A percentile compares a stretch with the other conserved stretches of the same genome.
These are phyloP conservation scores for Pristiophorus japonicus DNA, from an alignment of 2,113 vertebrate genomes.

Conservation along the genomic window DNA sequence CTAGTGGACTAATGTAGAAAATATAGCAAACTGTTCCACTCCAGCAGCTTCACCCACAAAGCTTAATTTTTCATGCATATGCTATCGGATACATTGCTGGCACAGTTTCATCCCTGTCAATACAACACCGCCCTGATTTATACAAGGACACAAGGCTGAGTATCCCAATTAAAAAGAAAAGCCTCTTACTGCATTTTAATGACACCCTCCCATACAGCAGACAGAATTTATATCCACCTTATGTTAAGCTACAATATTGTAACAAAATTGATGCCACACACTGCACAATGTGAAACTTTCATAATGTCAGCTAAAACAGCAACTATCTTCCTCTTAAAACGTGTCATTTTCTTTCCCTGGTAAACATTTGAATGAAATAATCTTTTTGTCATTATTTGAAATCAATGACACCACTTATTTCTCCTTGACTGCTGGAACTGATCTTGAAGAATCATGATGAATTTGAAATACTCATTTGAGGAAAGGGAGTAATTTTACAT, in stretches of 20 bases:
- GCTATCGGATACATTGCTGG: constrained; percentile 26
- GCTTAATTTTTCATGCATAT: not conserved
- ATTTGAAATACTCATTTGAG: not conserved
- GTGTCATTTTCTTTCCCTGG: not conserved
- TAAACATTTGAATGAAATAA: constrained; percentile 3
- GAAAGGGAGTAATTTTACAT: not conserved
- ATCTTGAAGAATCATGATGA: constrained; percentile 2
- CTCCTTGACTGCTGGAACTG: not conserved
- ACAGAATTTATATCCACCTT: constrained; percentile 6
- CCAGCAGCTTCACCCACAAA: not conserved
- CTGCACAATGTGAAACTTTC: constrained; percentile 27
- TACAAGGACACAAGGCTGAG: constrained; percentile 33
- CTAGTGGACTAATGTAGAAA: not conserved
- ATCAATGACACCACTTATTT: constrained; percentile 11
- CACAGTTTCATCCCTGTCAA: constrained; percentile 25
- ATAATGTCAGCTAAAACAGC: not conserved
- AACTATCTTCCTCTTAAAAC: not conserved
- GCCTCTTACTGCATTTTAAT: constrained; percentile 15
- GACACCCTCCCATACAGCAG: not conserved
- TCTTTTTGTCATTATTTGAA: not conserved
- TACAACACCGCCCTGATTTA: constrained; percentile 25
- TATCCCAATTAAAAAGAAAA: not conserved
- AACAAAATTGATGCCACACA: constrained; percentile 17
- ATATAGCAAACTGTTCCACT: not conserved
- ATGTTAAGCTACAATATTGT: not conserved